Evolutionary conservation across 2,888 invertebrate genomes (phyloP).

Genomic region (Atherix ibis): DNA sequence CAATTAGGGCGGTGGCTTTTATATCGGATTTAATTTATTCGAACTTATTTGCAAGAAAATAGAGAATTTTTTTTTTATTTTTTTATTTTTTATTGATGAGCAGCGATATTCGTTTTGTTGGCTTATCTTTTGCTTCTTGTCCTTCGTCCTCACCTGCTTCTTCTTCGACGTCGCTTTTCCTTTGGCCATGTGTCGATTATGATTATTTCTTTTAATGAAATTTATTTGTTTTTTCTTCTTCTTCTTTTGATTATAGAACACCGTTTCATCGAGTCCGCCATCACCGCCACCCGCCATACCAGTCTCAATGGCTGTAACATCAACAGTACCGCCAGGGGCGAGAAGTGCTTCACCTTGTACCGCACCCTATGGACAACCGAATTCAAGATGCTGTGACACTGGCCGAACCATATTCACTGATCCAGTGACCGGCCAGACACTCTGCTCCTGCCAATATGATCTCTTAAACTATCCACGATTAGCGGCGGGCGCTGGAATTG

Average conservation of each 20-base stretch:
- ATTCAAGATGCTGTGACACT: conserved; percentile 69
- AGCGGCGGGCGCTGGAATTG: conserved; percentile 35
- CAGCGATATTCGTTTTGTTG: too few species aligned
- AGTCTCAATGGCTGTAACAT: conserved; percentile 38
- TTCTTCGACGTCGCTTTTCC: too few species aligned
- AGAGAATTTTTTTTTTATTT: too few species aligned
- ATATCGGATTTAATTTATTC: too few species aligned
- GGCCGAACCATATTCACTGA: conserved; percentile 82
- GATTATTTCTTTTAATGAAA: too few species aligned
- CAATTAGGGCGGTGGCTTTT: too few species aligned
- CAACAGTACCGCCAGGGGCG: conserved; percentile 35
- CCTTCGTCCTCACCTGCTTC: too few species aligned
- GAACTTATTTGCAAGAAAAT: too few species aligned
- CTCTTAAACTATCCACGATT: conserved; percentile 64
- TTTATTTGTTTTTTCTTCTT: conserved; percentile 4
- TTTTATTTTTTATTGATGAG: too few species aligned
- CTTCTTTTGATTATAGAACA: conserved; percentile 25
- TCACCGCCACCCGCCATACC: conserved; percentile 43
- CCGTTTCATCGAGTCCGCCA: conserved; percentile 53
- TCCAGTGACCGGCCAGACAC: conserved; percentile 73
- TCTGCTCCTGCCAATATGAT: conserved; percentile 84
- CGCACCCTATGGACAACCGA: conserved; percentile 34
- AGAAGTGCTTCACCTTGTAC: conserved; percentile 38
- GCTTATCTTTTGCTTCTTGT: too few species aligned
- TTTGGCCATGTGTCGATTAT: too few species aligned